Evolutionary conservation across 2,797 vertebrate species (phyloP).

Genomic region (Petrocephalus schoutedeni): DNA sequence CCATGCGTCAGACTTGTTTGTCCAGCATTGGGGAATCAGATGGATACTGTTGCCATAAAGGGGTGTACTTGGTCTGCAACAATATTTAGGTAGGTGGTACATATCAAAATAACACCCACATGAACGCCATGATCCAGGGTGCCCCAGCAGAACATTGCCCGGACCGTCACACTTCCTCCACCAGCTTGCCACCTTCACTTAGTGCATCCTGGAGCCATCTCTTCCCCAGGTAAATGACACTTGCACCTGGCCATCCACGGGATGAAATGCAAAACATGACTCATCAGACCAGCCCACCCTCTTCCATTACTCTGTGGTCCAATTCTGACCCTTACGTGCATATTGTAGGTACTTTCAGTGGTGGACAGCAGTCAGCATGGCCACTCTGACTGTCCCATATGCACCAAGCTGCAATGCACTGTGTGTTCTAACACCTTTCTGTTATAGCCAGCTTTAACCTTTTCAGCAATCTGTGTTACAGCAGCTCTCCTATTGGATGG

Average conservation of each 20-base stretch:
- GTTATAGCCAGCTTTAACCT: background rate
- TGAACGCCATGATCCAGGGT: background rate
- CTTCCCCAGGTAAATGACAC: background rate
- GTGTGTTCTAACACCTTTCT: background rate
- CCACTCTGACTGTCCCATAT: background rate
- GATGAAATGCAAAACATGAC: background rate
- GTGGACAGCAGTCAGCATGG: background rate
- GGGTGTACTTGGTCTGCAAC: background rate
- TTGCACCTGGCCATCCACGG: background rate
- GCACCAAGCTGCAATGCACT: background rate
- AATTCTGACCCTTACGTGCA: background rate
- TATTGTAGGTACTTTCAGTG: background rate
- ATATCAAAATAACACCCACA: background rate
- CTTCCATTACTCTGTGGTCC: background rate
- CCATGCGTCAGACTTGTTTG: background rate
- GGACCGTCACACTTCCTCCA: background rate
- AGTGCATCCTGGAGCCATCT: background rate
- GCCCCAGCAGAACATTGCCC: background rate
- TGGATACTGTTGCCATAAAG: background rate
- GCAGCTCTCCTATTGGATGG: background rate
- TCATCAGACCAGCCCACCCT: background rate
- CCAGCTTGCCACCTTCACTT: background rate
- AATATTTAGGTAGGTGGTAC: background rate
- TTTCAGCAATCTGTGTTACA: background rate
- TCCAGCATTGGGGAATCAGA: background rate